phyloP scores from a whole-genome alignment of 2,797 vertebrate genomes.

The Lemur catta region DNA sequence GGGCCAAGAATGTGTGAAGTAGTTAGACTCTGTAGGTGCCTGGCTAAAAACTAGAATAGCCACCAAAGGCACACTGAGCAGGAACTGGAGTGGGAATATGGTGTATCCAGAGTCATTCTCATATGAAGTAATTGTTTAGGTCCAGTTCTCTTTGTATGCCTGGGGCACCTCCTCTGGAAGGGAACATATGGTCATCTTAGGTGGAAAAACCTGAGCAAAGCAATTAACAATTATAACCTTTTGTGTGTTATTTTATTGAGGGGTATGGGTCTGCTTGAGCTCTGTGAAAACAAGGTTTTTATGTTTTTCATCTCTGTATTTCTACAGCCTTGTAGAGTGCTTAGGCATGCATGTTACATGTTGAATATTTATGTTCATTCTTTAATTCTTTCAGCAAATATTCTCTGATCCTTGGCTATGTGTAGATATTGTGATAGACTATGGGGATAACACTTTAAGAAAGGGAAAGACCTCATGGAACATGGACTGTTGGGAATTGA shows the following conservation, averaged over 20 bases:
- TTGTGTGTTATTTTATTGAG: not conserved
- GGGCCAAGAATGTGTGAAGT: not conserved
- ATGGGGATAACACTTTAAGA: not conserved
- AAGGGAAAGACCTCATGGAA: not conserved
- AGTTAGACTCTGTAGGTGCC: not conserved
- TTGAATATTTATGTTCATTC: not conserved
- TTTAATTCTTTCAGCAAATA: not conserved
- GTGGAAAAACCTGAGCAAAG: not conserved
- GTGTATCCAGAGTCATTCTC: not conserved
- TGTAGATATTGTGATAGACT: not conserved
- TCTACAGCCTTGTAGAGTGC: not conserved
- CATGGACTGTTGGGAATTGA: not conserved
- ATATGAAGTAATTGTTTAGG: not conserved
- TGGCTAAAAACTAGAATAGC: not conserved
- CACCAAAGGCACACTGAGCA: not conserved
- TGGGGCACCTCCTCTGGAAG: not conserved
- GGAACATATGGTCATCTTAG: not conserved
- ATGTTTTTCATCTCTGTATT: not conserved
- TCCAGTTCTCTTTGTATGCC: not conserved
- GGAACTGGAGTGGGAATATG: not conserved
- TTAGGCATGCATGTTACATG: not conserved
- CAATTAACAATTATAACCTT: not conserved
- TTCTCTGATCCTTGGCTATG: not conserved
- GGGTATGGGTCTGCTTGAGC: not conserved
- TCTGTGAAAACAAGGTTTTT: not conserved